Percentiles rank a stretch among this genome's conserved stretches.
These are phyloP conservation scores for Caiman crocodilus DNA, from an alignment of 2,797 vertebrate genomes.

Conservation along the genomic window DNA sequence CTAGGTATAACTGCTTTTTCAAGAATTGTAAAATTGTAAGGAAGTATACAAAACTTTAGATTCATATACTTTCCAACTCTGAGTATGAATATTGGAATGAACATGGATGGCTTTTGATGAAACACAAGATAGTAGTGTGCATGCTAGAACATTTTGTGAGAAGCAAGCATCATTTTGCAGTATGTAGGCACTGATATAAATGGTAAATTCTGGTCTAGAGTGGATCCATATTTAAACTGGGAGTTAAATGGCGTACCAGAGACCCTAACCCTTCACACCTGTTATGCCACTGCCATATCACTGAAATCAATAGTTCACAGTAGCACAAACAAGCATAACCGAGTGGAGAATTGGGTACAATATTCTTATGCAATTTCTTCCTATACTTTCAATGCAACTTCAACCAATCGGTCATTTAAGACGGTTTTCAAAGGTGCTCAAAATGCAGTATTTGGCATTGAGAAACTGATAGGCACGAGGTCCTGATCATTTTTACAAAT, in stretches of 20 bases:
- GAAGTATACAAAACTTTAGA: background rate
- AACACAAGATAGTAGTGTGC: background rate
- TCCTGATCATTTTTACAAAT: background rate
- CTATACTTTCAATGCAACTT: background rate
- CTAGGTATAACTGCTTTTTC: background rate
- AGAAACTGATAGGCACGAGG: background rate
- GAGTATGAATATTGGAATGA: background rate
- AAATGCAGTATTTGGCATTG: background rate
- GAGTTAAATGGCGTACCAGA: background rate
- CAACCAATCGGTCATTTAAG: background rate
- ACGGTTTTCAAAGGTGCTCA: background rate
- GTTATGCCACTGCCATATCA: background rate
- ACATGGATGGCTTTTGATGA: background rate
- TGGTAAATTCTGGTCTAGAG: background rate
- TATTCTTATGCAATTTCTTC: background rate
- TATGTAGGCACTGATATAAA: fast-evolving
- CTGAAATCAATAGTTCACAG: fast-evolving
- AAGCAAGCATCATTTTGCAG: background rate
- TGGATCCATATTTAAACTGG: too few relatives aligned
- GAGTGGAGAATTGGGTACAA: fast-evolving
- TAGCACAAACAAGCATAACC: fast-evolving
- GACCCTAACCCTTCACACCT: background rate
- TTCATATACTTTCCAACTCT: fast-evolving
- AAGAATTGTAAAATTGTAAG: fast-evolving
- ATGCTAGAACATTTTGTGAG: background rate